Conservation (phyloP, 2,888 invertebrate genomes). For the Eilema griseolum region DNA sequence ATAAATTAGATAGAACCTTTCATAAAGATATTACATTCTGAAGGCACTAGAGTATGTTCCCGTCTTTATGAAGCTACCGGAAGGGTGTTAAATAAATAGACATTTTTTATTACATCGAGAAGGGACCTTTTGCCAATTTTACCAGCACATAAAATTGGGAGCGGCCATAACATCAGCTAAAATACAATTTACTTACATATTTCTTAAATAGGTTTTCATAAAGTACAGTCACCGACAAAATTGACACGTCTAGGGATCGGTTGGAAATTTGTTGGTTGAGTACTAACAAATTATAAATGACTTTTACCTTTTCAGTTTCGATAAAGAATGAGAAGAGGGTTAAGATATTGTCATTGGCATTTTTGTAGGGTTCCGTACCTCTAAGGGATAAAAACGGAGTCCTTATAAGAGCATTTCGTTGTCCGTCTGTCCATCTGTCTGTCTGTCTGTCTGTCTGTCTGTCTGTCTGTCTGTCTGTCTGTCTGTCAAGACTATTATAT, state of each 20-base stretch:
- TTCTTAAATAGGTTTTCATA: background rate
- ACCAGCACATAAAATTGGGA: conserved; percentile 30
- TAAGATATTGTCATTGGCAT: background rate
- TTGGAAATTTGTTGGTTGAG: background rate
- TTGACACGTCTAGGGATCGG: background rate
- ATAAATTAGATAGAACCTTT: conserved; percentile 16
- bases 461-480: too few species aligned
- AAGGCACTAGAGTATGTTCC: conserved; percentile 23
- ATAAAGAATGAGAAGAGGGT: background rate
- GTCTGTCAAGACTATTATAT: too few species aligned
- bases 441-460: too few species aligned
- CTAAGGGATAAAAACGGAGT: too few species aligned
- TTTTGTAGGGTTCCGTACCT: too few species aligned
- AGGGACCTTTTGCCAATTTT: conserved; percentile 27
- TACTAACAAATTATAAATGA: background rate
- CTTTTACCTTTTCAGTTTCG: background rate
- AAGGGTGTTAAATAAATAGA: conserved; percentile 46
- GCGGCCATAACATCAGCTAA: conserved; percentile 20
- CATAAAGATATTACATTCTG: conserved; percentile 21
- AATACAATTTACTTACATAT: conserved; percentile 27
- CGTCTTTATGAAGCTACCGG: conserved; percentile 41
- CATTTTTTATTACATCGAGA: conserved; percentile 44
- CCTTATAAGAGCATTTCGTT: too few species aligned
- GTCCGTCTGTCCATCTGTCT: too few species aligned
- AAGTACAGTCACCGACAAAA: background rate